Evolutionary conservation across 53 echinoderm and acorn worm species (phyloP), one percentile per base, ranked within the genome.

Genomic region (Apostichopus leukothele): DNA sequence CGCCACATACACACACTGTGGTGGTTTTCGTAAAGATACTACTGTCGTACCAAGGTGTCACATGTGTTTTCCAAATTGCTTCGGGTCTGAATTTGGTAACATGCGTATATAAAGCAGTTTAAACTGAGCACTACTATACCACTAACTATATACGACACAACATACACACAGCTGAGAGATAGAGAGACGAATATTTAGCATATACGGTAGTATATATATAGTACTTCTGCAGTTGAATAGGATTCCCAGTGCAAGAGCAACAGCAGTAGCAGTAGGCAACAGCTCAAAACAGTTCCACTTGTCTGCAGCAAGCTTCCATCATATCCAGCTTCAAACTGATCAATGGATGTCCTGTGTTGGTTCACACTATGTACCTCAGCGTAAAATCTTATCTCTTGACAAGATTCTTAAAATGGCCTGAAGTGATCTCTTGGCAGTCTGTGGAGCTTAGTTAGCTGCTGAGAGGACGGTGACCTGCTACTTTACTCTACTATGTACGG

Each of bases 401-500:
- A 81, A 81, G 54, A 81, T 81, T 81, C 81, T 81, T 81, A 81
- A 81, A 81, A 81, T 81, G 81, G 81, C 81, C 81, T 81, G 81
- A 54, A 81, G 81, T 81, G 81, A 81, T 81, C 81, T 39, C 39
- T 81, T 81, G 9, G 18, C 59, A 81, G 81, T 81, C 81, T 81
- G 81, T 59, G 22, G 57, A 81, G 55, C 81, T 81, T 54, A 77
- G 77, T 6, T 39, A 39, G 39, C 39, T 39, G n/a, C 77, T 55
- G 6, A 81, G 81, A 81, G 81, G 81, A 59, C 81, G 23, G 81
- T 81, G 81, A 81, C 81, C 81, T 81, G 55, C 21, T 55, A 53
- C 78, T 57, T 7, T 57, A 57, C 8, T 57, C 10, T 57, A 57
- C 57, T 57, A 57, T 10, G 10, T 10, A 57, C 57, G 7, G 10